Percentiles rank a stretch among this genome's conserved stretches.
phyloP scores from a whole-genome alignment of 2,113 vertebrate genomes.

The Lophochroa leadbeateri region DNA sequence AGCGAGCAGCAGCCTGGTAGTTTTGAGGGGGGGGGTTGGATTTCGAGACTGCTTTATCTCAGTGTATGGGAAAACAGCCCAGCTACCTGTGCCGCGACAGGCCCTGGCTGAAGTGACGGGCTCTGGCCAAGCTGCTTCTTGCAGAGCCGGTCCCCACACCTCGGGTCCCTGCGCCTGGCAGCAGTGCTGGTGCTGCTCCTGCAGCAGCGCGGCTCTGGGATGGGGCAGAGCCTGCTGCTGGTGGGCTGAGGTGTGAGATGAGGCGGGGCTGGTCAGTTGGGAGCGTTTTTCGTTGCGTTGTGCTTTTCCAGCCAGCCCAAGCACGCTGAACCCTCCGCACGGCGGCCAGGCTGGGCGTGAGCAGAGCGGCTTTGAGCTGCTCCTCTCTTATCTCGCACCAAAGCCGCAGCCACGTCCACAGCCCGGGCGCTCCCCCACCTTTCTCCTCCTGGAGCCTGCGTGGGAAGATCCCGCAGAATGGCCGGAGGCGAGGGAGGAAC shows the following conservation, averaged over 20 bases:
- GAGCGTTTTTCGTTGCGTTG: accelerated
- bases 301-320: neutral
- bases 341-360: neutral
- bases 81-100: neutral
- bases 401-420: constrained; percentile 55
- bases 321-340: neutral
- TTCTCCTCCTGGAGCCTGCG: constrained; percentile 56
- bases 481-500: constrained; percentile 21
- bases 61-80: neutral
- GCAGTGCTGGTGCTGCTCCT: neutral
- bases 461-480: constrained; percentile 39
- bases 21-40: no score
- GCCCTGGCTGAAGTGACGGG: neutral
- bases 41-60: neutral
- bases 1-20: accelerated
- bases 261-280: neutral
- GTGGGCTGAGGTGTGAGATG: neutral
- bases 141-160: neutral
- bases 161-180: neutral
- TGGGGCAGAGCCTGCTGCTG: neutral
- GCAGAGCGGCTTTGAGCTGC: constrained; percentile 8
- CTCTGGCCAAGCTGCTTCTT: neutral
- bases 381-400: constrained; percentile 48
- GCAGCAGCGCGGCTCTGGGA: neutral
- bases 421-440: constrained; percentile 32